Percentiles rank a stretch among this genome's conserved stretches.
Evolutionary conservation across 2,113 vertebrate species (phyloP).

Genomic region (Bos javanicus): DNA sequence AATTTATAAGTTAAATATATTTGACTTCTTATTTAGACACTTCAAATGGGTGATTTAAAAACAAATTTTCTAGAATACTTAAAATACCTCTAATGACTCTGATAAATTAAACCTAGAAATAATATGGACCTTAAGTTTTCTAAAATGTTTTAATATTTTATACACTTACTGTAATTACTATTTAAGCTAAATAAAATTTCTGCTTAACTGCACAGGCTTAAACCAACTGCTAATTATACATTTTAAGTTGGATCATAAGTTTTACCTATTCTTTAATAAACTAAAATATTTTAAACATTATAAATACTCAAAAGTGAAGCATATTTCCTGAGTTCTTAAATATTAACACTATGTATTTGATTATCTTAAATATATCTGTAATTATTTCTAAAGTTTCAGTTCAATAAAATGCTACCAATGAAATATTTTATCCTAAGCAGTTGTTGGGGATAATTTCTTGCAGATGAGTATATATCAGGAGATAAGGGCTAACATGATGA

Average conservation of each 20-base stretch:
- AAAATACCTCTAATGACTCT: not conserved
- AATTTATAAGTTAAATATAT: conserved; percentile 58
- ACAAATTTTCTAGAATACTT: conserved; percentile 2
- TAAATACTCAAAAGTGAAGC: not conserved
- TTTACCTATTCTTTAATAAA: conserved; percentile 1
- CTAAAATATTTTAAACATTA: not conserved
- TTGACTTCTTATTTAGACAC: conserved; percentile 49
- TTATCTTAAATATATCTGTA: not conserved
- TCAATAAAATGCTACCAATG: not conserved
- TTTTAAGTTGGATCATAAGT: conserved; percentile 4
- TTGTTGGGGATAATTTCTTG: not conserved
- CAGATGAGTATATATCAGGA: not conserved
- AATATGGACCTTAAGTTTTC: not conserved
- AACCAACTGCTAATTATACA: conserved; percentile 29
- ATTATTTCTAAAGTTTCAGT: not conserved
- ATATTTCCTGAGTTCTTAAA: not conserved
- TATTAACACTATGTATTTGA: not conserved
- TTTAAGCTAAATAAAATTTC: conserved; percentile 43
- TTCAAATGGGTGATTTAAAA: conserved; percentile 44
- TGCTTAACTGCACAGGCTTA: not conserved
- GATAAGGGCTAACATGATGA: not conserved
- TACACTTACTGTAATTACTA: not conserved
- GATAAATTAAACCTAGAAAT: conserved; percentile 44
- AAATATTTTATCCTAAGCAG: not conserved
- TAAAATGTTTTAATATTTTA: conserved; percentile 20